These are phyloP conservation scores for Notothenia rossii DNA, from an alignment of 2,113 vertebrate species.

Conservation along the genomic window DNA sequence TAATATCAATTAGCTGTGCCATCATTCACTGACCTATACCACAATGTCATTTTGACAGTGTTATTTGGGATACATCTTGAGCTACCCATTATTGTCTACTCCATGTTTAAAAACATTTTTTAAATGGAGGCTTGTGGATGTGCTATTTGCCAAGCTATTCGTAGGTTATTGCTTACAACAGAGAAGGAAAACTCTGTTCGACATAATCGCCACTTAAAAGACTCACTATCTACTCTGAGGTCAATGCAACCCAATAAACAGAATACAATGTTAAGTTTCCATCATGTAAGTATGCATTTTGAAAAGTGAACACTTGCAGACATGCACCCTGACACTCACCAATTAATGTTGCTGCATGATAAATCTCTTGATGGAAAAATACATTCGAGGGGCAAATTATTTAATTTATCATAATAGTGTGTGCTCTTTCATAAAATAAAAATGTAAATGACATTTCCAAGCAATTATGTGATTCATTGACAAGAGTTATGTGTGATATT, in stretches of 20 bases:
- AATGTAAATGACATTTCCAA: slow-evolving; percentile 58
- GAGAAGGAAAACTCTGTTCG: neutral
- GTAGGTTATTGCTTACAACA: neutral
- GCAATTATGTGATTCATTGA: slow-evolving; percentile 42
- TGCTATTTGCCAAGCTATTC: neutral
- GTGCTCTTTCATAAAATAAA: slow-evolving; percentile 61
- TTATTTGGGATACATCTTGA: slow-evolving; percentile 34
- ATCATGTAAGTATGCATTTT: neutral
- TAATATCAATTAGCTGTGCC: slow-evolving; percentile 69
- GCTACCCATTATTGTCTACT: neutral
- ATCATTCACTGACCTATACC: slow-evolving; percentile 52
- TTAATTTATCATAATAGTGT: slow-evolving; percentile 67
- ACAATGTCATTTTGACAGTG: slow-evolving; percentile 61
- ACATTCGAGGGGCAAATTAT: slow-evolving; percentile 61
- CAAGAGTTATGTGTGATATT: slow-evolving; percentile 19
- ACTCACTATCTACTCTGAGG: neutral
- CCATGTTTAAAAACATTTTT: slow-evolving; percentile 32
- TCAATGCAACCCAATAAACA: slow-evolving; percentile 5
- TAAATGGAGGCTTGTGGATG: neutral
- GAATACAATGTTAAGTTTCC: neutral
- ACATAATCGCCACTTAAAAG: too few relatives aligned
- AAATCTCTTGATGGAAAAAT: slow-evolving; percentile 60
- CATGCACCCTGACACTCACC: slow-evolving; percentile 6
- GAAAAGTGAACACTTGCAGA: neutral
- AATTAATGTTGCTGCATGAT: slow-evolving; percentile 59